Evolutionary conservation across 2,797 vertebrate species (phyloP).

Genomic region (Argentina silus): DNA sequence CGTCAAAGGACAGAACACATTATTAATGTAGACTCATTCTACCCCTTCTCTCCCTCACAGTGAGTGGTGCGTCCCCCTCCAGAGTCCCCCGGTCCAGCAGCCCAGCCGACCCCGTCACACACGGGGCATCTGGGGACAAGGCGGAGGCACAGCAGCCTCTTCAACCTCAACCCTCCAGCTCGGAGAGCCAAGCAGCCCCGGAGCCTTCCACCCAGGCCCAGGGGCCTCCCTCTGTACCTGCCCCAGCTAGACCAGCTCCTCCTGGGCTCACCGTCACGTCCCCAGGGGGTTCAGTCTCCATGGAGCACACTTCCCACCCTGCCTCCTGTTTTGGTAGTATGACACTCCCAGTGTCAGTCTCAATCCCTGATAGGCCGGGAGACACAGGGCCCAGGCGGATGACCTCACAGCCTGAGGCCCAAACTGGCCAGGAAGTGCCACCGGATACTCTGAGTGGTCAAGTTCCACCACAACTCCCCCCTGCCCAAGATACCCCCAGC

Average conservation of each 20-base stretch:
- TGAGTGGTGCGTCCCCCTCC: conserved; percentile 53
- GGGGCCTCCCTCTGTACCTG: not conserved
- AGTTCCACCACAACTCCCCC: not conserved
- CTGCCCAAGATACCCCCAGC: not conserved
- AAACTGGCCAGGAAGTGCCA: conserved; percentile 13
- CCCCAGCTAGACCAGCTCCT: too few relatives aligned
- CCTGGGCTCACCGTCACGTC: too few relatives aligned
- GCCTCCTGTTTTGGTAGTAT: too few relatives aligned
- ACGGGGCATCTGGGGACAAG: conserved; percentile 45
- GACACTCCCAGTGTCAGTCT: too few relatives aligned
- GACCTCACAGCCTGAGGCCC: conserved; percentile 2
- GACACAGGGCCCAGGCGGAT: conserved; percentile 12
- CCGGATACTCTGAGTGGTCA: not conserved
- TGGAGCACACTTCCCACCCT: too few relatives aligned
- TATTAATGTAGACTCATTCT: too few relatives aligned
- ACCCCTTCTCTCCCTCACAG: conserved; percentile 48
- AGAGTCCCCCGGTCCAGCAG: conserved; percentile 34
- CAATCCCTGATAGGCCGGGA: not conserved
- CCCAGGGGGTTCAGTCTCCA: too few relatives aligned
- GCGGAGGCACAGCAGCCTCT: conserved; percentile 31
- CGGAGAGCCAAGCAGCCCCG: conserved; percentile 42
- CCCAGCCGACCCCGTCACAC: conserved; percentile 50
- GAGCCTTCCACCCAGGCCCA: conserved; percentile 37
- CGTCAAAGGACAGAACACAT: too few relatives aligned
- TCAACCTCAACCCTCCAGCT: conserved; percentile 14